Evolutionary conservation across 2,113 vertebrate species (phyloP).

Genomic region (Elaphurus davidianus): DNA sequence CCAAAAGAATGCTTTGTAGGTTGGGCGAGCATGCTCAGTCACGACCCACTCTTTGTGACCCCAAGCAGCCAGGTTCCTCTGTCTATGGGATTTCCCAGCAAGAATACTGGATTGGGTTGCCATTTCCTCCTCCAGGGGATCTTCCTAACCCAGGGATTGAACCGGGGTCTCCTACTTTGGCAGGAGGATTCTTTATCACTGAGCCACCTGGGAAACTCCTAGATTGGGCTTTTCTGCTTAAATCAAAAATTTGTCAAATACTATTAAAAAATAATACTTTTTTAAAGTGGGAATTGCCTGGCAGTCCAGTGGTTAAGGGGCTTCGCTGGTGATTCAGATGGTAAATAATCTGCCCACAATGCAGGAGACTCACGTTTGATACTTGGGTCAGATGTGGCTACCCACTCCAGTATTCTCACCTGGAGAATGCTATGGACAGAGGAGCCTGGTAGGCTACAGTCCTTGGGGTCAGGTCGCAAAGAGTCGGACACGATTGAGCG

Average conservation of each 20-base stretch:
- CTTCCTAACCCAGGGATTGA: neutral
- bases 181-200: neutral
- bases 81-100: neutral
- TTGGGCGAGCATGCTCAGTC: accelerated
- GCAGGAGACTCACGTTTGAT: neutral
- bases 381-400: neutral
- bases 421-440: neutral
- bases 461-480: neutral
- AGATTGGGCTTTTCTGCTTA: neutral
- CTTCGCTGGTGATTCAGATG: neutral
- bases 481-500: neutral
- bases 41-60: neutral
- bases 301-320: neutral
- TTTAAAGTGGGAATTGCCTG: neutral
- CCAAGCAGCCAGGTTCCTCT: neutral
- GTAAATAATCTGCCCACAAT: neutral
- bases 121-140: neutral
- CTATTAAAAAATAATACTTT: neutral
- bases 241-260: neutral
- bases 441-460: neutral
- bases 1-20: neutral
- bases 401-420: neutral
- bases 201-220: neutral
- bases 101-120: neutral
- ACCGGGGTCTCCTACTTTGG: neutral